Conservation (phyloP, 1,140 invertebrate genomes). For the Linepithema humile region DNA sequence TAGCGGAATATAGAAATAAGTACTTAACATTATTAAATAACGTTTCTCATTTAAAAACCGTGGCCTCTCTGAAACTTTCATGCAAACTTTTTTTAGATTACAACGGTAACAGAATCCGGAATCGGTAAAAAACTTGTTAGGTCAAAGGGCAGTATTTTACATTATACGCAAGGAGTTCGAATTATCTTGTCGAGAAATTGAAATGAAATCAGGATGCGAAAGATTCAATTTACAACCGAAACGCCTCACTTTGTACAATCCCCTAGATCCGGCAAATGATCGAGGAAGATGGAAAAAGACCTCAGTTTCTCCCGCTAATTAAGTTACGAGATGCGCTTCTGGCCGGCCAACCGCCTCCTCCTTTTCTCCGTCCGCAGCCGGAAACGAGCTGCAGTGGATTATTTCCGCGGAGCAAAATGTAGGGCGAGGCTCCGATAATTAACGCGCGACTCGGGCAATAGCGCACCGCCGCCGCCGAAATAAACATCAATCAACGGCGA, state of each 20-base stretch:
- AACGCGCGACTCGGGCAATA: not conserved
- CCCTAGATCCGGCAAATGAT: constrained; percentile 34
- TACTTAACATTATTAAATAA: not conserved
- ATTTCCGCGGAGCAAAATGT: constrained; percentile 46
- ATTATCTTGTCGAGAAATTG: constrained; percentile 41
- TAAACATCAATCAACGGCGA: constrained; percentile 32
- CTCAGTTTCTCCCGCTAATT: constrained; percentile 43
- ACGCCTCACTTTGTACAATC: constrained; percentile 45
- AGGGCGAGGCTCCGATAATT: constrained; percentile 34
- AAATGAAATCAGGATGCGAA: constrained; percentile 38
- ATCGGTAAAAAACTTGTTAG: not conserved
- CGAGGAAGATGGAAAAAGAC: constrained; percentile 47
- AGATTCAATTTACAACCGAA: constrained; percentile 46
- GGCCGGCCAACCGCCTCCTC: not conserved
- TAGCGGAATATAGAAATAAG: constrained; percentile 8
- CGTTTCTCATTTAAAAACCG: constrained; percentile 9
- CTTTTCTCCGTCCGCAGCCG: constrained; percentile 13
- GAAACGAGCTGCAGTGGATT: constrained; percentile 46
- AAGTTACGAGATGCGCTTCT: constrained; percentile 53
- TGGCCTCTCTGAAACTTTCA: not conserved
- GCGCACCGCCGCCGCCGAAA: not conserved
- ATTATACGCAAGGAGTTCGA: not conserved
- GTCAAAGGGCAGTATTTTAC: not conserved
- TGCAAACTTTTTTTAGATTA: constrained; percentile 2
- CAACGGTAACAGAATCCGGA: not conserved